phyloP scores from a whole-genome alignment of 2,888 invertebrate genomes.

The Spisula subtruncata region DNA sequence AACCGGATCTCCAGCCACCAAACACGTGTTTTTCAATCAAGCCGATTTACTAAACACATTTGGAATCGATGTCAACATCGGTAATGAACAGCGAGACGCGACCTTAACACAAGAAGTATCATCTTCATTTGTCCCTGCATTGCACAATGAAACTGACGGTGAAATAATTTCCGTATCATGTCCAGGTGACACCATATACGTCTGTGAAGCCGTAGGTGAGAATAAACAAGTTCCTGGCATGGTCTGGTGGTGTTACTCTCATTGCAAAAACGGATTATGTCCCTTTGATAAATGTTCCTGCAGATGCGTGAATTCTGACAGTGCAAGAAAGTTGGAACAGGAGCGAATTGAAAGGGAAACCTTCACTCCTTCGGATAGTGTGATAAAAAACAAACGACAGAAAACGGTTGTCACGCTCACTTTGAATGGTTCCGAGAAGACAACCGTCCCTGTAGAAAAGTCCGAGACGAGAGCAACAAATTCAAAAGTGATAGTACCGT shows the following conservation, averaged over 20 bases:
- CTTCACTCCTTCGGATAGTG: neutral
- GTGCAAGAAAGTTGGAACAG: neutral
- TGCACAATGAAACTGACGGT: neutral
- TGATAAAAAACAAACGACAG: neutral
- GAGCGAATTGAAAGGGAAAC: neutral
- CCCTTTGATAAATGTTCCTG: constrained; percentile 58
- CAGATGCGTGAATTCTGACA: constrained; percentile 14
- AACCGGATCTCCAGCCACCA: neutral
- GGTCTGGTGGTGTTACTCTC: constrained; percentile 67
- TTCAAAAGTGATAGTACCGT: neutral
- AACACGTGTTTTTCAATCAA: constrained; percentile 26
- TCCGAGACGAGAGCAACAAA: neutral
- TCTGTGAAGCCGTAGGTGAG: constrained; percentile 54
- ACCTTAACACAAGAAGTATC: neutral
- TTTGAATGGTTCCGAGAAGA: constrained; percentile 34
- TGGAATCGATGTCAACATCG: constrained; percentile 3
- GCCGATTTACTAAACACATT: constrained; percentile 17
- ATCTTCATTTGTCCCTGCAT: neutral
- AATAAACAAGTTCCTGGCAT: constrained; percentile 58
- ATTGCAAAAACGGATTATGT: constrained; percentile 59
- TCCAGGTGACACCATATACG: constrained; percentile 28
- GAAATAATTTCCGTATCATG: neutral
- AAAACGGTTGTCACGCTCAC: constrained; percentile 34
- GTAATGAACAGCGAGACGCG: neutral
- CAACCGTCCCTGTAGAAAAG: neutral